Evolutionary conservation across 1,140 invertebrate genomes (phyloP).

Genomic region (Caenorhabditis tropicalis): DNA sequence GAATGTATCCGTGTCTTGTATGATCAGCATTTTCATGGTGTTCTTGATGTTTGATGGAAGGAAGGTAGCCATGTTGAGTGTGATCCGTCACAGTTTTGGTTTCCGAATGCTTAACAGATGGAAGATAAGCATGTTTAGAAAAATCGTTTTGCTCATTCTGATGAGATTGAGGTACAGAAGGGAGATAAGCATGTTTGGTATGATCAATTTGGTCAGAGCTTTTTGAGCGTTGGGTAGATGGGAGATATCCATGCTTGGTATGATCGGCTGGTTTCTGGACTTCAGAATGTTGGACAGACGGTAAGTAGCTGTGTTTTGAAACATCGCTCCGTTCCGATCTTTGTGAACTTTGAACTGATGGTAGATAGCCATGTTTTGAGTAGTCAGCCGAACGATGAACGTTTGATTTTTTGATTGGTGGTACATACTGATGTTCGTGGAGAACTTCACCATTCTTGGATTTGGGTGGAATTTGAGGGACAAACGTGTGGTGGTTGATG

Average conservation of each 20-base stretch:
- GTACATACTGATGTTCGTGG: conserved; percentile 24
- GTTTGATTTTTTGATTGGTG: background rate
- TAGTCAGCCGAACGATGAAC: background rate
- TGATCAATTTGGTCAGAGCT: background rate
- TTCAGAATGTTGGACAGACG: background rate
- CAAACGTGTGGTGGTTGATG: conserved; percentile 1
- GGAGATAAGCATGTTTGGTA: background rate
- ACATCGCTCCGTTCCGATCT: background rate
- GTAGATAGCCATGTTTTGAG: background rate
- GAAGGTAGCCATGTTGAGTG: background rate
- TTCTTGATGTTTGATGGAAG: conserved; percentile 1
- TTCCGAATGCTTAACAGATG: background rate
- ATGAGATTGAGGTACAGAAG: background rate
- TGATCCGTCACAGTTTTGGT: background rate
- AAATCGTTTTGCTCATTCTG: background rate
- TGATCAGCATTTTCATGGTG: background rate
- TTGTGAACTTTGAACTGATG: background rate
- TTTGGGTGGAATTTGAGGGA: conserved; percentile 1
- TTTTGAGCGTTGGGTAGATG: background rate
- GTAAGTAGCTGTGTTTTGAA: background rate
- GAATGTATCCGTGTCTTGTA: background rate
- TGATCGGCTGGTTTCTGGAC: background rate
- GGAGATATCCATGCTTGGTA: conserved; percentile 9
- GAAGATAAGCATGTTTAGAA: conserved; percentile 1
- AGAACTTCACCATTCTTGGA: background rate